Evolutionary conservation across 1,140 invertebrate species (phyloP), one percentile per base, ranked within the genome.

Genomic region (Nixonia krombeini): DNA sequence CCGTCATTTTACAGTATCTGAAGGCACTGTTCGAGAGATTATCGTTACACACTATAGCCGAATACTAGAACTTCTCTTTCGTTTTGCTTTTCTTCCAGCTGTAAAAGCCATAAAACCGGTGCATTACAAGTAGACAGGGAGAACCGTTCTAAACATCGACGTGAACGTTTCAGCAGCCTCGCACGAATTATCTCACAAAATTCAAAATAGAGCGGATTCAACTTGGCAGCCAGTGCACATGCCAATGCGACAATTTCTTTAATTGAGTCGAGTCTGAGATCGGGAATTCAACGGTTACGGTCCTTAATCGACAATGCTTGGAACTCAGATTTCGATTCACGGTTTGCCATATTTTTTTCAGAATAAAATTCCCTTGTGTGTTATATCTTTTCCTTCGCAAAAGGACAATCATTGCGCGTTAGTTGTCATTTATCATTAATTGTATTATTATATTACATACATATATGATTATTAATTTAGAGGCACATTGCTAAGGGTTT

Each of bases 401-500:
- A 57, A 66, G n/a, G 35, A 67, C 56, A 67, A 41, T 61, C 41
- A 62, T 57, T 37, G 31, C 57, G 49, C 52, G 38, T 57, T 57
- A 55, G 35, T 57, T 38, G 64, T 75, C 63, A 75, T 72, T 45
- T 76, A 72, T 70, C 49, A 55, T 76, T 75, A 62, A 64, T 66
- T 49, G 52, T 73, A 76, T 73, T 61, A 66, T 72, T 80, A 81
- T 77, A 81, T 77, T 82, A 81, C 79, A 80, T 50, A 81, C 79
- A 80, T 50, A 74, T 80, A 81, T 74, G 73, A 80, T 83, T 83
- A 82, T 79, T 72, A 81, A 80, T 84, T 84, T 82, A 83, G 82
- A 84, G 81, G 81, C 81, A 84, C 82, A 81, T 84, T 81, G 77
- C 81, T 82, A 84, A 82, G 79, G 81, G 81, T 84, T 73, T 81